Base-by-base conservation (phyloP, 2,888 invertebrate genomes). In the Biston betularia region DNA sequence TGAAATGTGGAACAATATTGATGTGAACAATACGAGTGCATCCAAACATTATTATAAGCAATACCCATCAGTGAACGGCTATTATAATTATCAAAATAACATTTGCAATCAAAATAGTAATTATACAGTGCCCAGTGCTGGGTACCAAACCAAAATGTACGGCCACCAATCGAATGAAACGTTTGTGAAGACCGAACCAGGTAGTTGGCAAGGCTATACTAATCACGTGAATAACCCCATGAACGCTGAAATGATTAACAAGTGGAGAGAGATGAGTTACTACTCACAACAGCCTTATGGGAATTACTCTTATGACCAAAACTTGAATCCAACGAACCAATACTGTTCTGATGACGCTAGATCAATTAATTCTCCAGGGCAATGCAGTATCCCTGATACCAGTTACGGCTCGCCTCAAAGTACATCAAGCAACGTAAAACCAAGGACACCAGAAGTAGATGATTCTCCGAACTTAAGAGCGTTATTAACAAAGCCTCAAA, bases 381-480 rank as follows among this genome's bases (percentile, higher is more conserved):
- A 89, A 63, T 85, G 88, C 57, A 90, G 88, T 73, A 76, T 88
- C 63, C 81, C 89, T 50, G 90, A 91, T 35, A 83, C 87, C 7
- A 89, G 82, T 65, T 93, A 90, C 54, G 90, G 90, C 34, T 91
- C 92, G 44, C 89, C 92, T 7, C 89, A 87, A 75, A 92, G 89
- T 68, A 72, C 73, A 14, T 78, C 86, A 5, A 89, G 89, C 68
- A 84, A 80, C 61, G 73, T 86, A 1, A 88, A 91, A 73, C 75
- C 90, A 59, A 72, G 80, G 4, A 83, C 85, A 45, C 85, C 86
- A 34, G 88, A 89, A 67, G 77, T 73, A 53, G 87, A 92, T 5
- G 94, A 94, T 77, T 94, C 94, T 14, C 94, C 95, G 12, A 95
- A 95, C 49, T 81, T 96, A 24, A 90, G 96, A 73, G 95, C 95